phyloP scores from a whole-genome alignment of 2,797 vertebrate species.

The Picus viridis region DNA sequence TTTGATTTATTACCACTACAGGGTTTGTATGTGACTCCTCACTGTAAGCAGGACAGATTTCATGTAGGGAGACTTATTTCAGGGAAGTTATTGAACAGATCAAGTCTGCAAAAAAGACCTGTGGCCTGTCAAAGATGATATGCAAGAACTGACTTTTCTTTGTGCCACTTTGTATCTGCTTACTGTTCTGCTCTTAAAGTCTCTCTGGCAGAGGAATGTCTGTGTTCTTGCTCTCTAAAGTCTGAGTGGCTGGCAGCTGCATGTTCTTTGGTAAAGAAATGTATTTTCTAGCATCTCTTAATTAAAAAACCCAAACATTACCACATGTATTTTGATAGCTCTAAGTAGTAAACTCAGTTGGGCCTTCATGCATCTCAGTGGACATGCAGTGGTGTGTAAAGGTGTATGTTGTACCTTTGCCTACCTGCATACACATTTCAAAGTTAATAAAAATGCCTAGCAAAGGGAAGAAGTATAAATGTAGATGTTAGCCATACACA shows the following conservation, averaged over 20 bases:
- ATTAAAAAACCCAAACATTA: background rate
- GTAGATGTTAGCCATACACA: background rate
- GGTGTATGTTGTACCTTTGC: background rate
- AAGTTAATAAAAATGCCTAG: background rate
- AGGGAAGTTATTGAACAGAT: background rate
- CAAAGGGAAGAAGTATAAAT: background rate
- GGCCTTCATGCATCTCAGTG: background rate
- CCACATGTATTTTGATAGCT: background rate
- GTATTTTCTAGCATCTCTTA: background rate
- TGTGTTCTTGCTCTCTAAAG: background rate
- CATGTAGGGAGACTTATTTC: background rate
- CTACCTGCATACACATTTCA: background rate
- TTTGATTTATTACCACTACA: background rate
- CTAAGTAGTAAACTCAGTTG: background rate
- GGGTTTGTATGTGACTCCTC: background rate
- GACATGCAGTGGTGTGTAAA: background rate
- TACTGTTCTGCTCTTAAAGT: background rate
- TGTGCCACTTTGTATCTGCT: fast-evolving
- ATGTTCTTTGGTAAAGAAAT: background rate
- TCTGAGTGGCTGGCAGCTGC: background rate
- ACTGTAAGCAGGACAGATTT: background rate
- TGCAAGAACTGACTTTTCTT: background rate
- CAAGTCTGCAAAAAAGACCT: background rate
- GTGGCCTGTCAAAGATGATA: background rate
- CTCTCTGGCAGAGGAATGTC: background rate